Base-by-base conservation (phyloP, 2,888 invertebrate genomes). In the Panzeria rudis region DNA sequence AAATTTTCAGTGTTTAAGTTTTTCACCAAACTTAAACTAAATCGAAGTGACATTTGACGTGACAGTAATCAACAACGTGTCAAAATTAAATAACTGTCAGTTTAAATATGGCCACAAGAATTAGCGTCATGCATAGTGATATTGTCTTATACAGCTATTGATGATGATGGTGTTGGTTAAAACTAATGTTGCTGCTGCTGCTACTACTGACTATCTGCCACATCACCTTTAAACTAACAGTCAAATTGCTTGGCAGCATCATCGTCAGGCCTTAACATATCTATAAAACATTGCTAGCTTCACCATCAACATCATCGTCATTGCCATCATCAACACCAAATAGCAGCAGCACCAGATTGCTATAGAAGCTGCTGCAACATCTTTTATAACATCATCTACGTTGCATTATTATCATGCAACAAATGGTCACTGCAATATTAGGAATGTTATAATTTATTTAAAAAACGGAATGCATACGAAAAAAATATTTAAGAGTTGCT, bases 41-140 rank as follows among this genome's bases (percentile, higher is more conserved):
- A 86, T 86, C 82, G 82, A 86, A 86, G 82, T 87, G 86, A 86
- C 88, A 84, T 85, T 84, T 87, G 87, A 88, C 87, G 86, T 86
- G 87, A 85, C 87, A 88, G 87, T 88, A 88, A 88, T 88, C 87
- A 87, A 87, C 88, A 87, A 87, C 87, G 88, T 88, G 88, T 88
- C 88, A 87, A 87, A 88, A 88, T 86, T 88, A 88, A 88, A 88
- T 88, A 87, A 87, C 88, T 87, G 87, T 86, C 87, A 87, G 84
- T 88, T 87, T 88, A 87, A 88, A 88, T 88, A 88, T 88, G 88
- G 87, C 86, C 86, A 84, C 81, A 87, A 85, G 87, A 87, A 87
- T 88, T 87, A 88, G 87, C 87, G 75, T 83, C 83, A 82, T 83
- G 83, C 84, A 84, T 82, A 86, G 86, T 86, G 83, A 84, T 81